Conservation (phyloP, 2,797 vertebrate species). For the Sorex maritimensis region DNA sequence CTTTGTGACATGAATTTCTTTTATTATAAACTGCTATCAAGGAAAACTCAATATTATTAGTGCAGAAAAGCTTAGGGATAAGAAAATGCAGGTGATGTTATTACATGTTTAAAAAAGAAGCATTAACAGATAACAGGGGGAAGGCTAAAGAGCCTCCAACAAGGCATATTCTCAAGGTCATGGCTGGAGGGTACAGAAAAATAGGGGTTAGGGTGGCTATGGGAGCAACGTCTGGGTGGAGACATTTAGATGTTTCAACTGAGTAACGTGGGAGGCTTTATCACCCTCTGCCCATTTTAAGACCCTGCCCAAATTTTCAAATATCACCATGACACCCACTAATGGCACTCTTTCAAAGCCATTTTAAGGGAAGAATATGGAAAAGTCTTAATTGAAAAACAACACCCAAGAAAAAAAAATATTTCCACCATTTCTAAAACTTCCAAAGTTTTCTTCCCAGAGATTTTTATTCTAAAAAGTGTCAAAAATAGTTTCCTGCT, state of each 20-base stretch:
- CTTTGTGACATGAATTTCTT: neutral
- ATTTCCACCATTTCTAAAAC: neutral
- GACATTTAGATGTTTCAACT: neutral
- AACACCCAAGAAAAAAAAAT: neutral
- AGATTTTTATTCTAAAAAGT: conserved; percentile 57
- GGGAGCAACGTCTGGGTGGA: neutral
- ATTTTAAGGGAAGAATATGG: neutral
- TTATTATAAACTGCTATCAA: neutral
- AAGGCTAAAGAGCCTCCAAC: neutral
- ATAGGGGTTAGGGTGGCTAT: neutral
- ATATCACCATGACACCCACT: neutral
- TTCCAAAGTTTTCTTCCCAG: conserved; percentile 50
- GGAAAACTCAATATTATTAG: neutral
- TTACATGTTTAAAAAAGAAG: neutral
- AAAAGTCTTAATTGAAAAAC: neutral
- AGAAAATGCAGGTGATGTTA: neutral
- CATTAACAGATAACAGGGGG: neutral
- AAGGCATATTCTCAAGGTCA: neutral
- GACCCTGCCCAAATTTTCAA: neutral
- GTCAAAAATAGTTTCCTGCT: conserved; percentile 40
- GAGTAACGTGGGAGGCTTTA: neutral
- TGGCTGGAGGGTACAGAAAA: neutral
- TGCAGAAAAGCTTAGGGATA: neutral
- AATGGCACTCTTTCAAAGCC: neutral
- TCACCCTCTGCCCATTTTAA: neutral